These are phyloP conservation scores for Trichacis sp. DNA, from an alignment of 2,888 invertebrate species.

Conservation along the genomic window DNA sequence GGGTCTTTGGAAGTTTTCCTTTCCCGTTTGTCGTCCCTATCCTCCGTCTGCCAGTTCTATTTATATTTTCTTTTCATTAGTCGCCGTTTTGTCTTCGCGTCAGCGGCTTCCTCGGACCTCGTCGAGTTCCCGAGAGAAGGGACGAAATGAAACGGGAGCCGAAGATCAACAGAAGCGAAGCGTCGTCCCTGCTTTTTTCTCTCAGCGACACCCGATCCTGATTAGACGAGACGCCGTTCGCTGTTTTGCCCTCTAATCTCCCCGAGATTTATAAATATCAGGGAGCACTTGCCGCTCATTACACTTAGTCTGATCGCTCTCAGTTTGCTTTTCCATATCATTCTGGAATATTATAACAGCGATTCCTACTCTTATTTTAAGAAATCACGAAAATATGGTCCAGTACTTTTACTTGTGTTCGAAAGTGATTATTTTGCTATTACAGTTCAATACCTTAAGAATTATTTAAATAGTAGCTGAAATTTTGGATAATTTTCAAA, in stretches of 20 bases:
- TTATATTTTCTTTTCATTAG: slow-evolving; percentile 64
- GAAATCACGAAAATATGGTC: too few species aligned
- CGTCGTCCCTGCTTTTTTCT: slow-evolving; percentile 12
- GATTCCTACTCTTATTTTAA: too few species aligned
- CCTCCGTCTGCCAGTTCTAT: slow-evolving; percentile 43
- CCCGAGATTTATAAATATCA: background rate
- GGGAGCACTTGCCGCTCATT: too few species aligned
- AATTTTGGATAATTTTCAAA: too few species aligned
- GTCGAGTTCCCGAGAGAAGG: slow-evolving; percentile 7
- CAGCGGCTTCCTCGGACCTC: slow-evolving; percentile 23
- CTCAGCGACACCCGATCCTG: slow-evolving; percentile 10
- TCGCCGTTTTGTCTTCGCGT: slow-evolving; percentile 30
- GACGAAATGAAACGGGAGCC: slow-evolving; percentile 12
- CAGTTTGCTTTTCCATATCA: too few species aligned
- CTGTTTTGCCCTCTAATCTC: slow-evolving; percentile 3
- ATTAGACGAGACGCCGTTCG: slow-evolving; percentile 4
- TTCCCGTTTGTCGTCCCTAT: slow-evolving; percentile 29
- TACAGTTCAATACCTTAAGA: too few species aligned
- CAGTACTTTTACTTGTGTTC: too few species aligned
- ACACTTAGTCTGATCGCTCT: too few species aligned
- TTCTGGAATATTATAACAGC: too few species aligned
- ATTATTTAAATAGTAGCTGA: too few species aligned
- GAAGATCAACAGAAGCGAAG: slow-evolving; percentile 19
- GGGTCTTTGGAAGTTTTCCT: slow-evolving; percentile 18
- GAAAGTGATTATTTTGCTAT: too few species aligned